phyloP scores from a whole-genome alignment of 2,888 invertebrate species.

The Drosophila gaucha region DNA sequence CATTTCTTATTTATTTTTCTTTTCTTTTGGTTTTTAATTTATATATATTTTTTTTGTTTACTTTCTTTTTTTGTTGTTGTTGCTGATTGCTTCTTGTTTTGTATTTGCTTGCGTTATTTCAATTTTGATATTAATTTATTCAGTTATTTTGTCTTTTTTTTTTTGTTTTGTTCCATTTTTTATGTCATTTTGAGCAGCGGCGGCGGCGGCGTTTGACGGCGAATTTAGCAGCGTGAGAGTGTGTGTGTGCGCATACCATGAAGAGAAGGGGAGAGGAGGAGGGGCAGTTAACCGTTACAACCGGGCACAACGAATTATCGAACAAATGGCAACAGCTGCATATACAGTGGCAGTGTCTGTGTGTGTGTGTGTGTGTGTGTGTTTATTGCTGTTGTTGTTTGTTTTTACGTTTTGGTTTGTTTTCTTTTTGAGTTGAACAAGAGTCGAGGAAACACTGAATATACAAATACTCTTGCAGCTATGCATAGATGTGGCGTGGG shows the following conservation, averaged over 20 bases:
- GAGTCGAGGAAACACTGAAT: constrained; percentile 40
- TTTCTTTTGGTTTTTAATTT: constrained; percentile 3
- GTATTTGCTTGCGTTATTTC: constrained; percentile 3
- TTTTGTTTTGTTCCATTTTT: constrained; percentile 5
- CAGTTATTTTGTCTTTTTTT: background rate
- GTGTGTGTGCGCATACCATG: constrained; percentile 13
- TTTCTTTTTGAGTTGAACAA: too few relatives aligned
- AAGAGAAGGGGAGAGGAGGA: background rate
- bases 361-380: constrained; percentile 3
- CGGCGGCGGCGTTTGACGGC: constrained; percentile 48
- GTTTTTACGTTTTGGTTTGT: constrained; percentile 11
- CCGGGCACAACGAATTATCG: constrained; percentile 46
- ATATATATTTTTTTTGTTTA: background rate
- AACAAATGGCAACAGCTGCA: constrained; percentile 32
- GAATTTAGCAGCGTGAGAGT: constrained; percentile 44
- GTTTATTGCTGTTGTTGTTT: constrained; percentile 7
- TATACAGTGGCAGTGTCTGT: constrained; percentile 7
- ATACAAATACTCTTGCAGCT: constrained; percentile 42
- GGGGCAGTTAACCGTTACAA: constrained; percentile 40
- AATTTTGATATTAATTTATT: constrained; percentile 22
- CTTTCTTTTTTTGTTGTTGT: constrained; percentile 8
- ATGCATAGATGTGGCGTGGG: constrained; percentile 24
- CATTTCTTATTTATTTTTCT: background rate
- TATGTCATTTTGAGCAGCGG: constrained; percentile 29
- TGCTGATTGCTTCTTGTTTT: constrained; percentile 13